Evolutionary conservation across 2,797 vertebrate species (phyloP), one percentile per base, ranked within the genome.

Genomic region (Taeniopygia guttata): DNA sequence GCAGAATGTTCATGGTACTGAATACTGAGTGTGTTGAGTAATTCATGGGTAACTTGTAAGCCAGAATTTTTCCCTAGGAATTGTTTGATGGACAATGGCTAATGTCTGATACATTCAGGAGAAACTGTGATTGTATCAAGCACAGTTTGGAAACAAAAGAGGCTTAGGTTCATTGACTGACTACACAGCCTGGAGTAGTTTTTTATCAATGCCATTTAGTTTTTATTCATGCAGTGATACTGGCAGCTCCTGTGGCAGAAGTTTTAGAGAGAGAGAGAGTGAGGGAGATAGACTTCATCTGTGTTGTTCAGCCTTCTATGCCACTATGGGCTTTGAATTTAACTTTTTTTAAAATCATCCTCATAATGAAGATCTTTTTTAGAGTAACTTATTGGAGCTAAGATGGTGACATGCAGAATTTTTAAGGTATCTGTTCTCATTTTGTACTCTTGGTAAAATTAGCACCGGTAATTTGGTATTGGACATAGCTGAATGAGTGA

Each of bases 181-280:
- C 91, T 93, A 22, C 45, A 40, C 21, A 43, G 51, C 29, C 38
- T 81, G 20, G 42, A 91, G 36, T 76, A 84, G 40, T 51, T 91
- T 91, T 94, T 91, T 96, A 85, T 90, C 93, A 87, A 45, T 48
- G 69, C 17, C 16, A 20, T 74, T 81, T 78, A 62, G 17, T 55
- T 91, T 93, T 92, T 66, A 84, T 94, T 94, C 59, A 42, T 91
- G 36, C 36, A 62, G n/a, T 67, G 55, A 42, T 66, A 60, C n/a
- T 92, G 88, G 48, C 64, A 84, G 48, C 55, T 86, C 58, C 27
- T 51, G 30, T 95, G 70, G 52, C 60, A 86, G 63, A 80, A 81
- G 40, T 91, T 91, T 86, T 88, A 55, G 22, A 55, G 48, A 45
- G 9, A 36, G 36, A 20, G 40, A 40, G 11, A 40, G 13, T 10